Conservation (phyloP, 2,888 invertebrate genomes). For the Erannis defoliaria region DNA sequence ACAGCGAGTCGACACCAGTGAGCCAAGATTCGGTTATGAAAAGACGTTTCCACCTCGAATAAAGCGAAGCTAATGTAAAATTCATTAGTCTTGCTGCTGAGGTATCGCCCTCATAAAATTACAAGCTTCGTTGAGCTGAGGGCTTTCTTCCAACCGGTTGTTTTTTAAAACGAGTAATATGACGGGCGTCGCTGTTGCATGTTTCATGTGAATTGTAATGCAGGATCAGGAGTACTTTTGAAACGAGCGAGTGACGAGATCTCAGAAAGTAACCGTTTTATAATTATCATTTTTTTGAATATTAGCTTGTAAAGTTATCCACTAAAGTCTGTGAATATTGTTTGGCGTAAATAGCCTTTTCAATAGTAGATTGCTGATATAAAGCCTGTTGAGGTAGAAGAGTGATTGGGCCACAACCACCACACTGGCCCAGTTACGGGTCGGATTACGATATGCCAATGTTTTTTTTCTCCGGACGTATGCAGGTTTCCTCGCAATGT, state of each 20-base stretch:
- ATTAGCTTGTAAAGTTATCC: too few species aligned
- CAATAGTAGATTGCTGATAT: too few species aligned
- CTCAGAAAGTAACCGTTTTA: background rate
- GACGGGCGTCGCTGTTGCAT: slow-evolving; percentile 68
- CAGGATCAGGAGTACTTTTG: slow-evolving; percentile 35
- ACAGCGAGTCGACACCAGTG: slow-evolving; percentile 25
- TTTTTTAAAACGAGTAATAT: slow-evolving; percentile 60
- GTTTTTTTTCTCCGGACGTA: too few species aligned
- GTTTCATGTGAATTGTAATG: slow-evolving; percentile 69
- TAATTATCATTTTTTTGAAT: background rate
- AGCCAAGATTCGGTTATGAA: slow-evolving; percentile 42
- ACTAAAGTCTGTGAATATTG: too few species aligned
- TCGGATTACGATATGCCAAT: too few species aligned
- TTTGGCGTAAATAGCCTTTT: too few species aligned
- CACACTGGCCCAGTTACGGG: too few species aligned
- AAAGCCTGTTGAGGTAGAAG: too few species aligned
- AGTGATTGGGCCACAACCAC: too few species aligned
- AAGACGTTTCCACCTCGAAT: slow-evolving; percentile 41
- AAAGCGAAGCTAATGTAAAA: slow-evolving; percentile 47
- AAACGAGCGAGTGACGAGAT: slow-evolving; percentile 18
- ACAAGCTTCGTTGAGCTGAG: slow-evolving; percentile 52
- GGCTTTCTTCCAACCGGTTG: slow-evolving; percentile 54
- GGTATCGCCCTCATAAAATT: slow-evolving; percentile 59
- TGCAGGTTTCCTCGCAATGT: too few species aligned
- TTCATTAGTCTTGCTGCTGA: slow-evolving; percentile 49